These are phyloP conservation scores for Trichogramma pretiosum DNA, from an alignment of 1,140 invertebrate species.

Conservation along the genomic window DNA sequence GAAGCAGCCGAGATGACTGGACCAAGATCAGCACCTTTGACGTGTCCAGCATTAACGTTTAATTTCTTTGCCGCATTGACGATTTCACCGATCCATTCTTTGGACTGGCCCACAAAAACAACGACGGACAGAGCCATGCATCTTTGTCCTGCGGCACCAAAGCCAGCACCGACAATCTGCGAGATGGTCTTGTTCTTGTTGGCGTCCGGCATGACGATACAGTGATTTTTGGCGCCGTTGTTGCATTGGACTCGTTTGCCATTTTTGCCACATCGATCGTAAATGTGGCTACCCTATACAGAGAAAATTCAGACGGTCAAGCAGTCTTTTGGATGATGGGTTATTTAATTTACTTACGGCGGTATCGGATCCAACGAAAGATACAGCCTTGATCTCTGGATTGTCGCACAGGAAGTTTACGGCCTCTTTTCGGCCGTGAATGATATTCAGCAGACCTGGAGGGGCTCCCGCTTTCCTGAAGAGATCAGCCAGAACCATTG, in stretches of 20 bases:
- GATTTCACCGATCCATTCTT: slow-evolving; percentile 90
- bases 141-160: slow-evolving; percentile 87
- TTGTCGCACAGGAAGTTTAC: slow-evolving; percentile 97
- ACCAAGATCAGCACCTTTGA: slow-evolving; percentile 89
- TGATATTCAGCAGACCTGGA: slow-evolving; percentile 88
- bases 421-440: slow-evolving; percentile 87
- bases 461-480: slow-evolving; percentile 86
- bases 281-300: slow-evolving; percentile 86
- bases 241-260: slow-evolving; percentile 97
- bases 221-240: slow-evolving; percentile 99
- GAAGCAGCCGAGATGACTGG: slow-evolving; percentile 92
- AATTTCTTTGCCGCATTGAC: slow-evolving; percentile 78
- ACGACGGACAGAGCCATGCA: slow-evolving; percentile 98
- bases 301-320: slow-evolving; percentile 14
- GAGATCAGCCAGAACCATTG: slow-evolving; percentile 88
- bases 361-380: slow-evolving; percentile 94
- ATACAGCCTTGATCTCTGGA: slow-evolving; percentile 93
- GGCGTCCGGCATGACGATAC: slow-evolving; percentile 92
- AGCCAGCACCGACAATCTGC: slow-evolving; percentile 89
- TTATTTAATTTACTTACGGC: slow-evolving; percentile 55
- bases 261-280: slow-evolving; percentile 69
- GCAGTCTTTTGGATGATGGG: not conserved
- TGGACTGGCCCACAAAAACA: slow-evolving; percentile 84
- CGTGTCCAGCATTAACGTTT: slow-evolving; percentile 88
- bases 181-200: slow-evolving; percentile 95